Conservation (phyloP, 2,797 vertebrate genomes). For the Pseudotriccus pelzelni region DNA sequence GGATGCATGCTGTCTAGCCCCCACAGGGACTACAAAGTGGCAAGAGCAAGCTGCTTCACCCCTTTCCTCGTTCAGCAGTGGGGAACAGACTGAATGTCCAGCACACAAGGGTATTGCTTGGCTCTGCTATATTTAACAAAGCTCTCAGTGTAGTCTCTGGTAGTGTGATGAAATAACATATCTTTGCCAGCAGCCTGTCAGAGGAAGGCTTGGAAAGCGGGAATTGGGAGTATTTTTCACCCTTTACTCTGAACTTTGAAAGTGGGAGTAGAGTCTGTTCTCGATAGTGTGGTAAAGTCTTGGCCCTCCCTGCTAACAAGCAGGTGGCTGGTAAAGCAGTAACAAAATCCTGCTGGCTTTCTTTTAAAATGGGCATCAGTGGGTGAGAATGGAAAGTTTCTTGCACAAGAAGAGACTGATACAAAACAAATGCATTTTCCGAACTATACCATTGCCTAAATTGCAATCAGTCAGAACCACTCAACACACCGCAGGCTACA, state of each 20-base stretch:
- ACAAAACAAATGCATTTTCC: not conserved
- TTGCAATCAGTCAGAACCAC: not conserved
- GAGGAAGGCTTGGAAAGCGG: not conserved
- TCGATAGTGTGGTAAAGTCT: not conserved
- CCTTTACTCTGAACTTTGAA: not conserved
- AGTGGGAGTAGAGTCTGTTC: not conserved
- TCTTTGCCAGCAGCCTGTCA: not conserved
- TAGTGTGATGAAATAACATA: not conserved
- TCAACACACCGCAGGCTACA: not conserved
- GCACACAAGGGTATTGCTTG: not conserved
- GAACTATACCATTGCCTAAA: not conserved
- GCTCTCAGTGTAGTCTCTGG: not conserved
- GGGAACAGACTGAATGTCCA: slow-evolving; percentile 16
- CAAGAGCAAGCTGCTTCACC: not conserved
- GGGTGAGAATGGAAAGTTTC: not conserved
- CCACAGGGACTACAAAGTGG: not conserved
- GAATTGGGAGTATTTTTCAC: not conserved
- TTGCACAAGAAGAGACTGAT: not conserved
- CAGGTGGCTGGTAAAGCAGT: not conserved
- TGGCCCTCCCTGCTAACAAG: not conserved
- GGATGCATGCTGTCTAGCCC: not conserved
- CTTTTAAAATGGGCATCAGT: not conserved
- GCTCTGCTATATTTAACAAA: slow-evolving; percentile 33
- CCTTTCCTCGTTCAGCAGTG: accelerated
- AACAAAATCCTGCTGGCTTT: not conserved